Conservation (phyloP, 2,113 vertebrate species). For the Engraulis encrasicolus region DNA sequence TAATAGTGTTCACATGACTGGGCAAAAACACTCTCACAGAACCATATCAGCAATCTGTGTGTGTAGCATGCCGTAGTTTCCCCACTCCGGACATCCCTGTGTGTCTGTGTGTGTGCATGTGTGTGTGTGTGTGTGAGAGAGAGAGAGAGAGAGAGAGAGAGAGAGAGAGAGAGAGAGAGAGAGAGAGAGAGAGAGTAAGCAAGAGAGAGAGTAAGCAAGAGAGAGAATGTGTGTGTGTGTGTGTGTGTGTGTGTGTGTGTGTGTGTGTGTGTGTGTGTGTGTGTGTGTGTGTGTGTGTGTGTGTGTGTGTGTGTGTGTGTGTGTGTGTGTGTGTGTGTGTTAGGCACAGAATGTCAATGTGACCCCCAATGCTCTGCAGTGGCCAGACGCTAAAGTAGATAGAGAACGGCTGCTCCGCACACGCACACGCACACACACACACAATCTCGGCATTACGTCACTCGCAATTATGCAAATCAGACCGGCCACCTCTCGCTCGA, state of each 20-base stretch:
- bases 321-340: constrained; percentile 14
- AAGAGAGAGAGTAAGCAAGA: too few species aligned
- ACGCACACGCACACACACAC: constrained; percentile 15
- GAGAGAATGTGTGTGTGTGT: too few species aligned
- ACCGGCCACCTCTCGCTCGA: background rate
- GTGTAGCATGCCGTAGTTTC: background rate
- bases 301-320: background rate
- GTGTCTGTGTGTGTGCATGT: too few species aligned
- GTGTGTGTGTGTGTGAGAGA: too few species aligned
- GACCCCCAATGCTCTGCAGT: background rate
- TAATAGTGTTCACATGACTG: background rate
- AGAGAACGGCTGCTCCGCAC: constrained; percentile 39
- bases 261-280: too few species aligned
- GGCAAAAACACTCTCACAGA: background rate
- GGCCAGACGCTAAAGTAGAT: constrained; percentile 25
- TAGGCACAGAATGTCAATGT: constrained; percentile 6
- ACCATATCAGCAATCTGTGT: background rate
- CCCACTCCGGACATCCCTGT: background rate
- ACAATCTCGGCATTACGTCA: constrained; percentile 69
- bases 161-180: too few species aligned
- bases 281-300: background rate
- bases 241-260: background rate
- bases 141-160: too few species aligned
- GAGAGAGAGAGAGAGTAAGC: too few species aligned
- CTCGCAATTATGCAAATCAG: constrained; percentile 69